A percentile compares a stretch with the other conserved stretches of the same genome.
Evolutionary conservation across 2,888 invertebrate genomes (phyloP).

Genomic region (Agriopis leucophaearia): DNA sequence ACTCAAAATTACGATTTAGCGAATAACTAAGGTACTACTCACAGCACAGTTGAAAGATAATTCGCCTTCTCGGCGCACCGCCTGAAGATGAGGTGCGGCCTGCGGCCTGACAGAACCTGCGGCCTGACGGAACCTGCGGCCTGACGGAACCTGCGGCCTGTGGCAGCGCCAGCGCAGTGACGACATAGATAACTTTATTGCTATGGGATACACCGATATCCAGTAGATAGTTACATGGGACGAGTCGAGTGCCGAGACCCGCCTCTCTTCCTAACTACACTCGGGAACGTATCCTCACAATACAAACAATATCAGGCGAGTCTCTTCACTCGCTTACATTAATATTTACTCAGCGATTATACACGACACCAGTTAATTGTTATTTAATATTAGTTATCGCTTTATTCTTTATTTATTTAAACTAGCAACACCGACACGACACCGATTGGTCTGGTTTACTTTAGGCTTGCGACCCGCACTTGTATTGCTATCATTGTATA

Average conservation of each 20-base stretch:
- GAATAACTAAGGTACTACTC: constrained; percentile 37
- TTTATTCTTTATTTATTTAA: constrained; percentile 58
- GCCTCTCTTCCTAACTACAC: constrained; percentile 11
- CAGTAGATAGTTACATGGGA: constrained; percentile 49
- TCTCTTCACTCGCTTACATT: constrained; percentile 49
- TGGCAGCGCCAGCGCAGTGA: constrained; percentile 26
- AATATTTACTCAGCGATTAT: constrained; percentile 59
- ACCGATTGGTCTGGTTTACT: constrained; percentile 79
- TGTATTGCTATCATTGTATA: constrained; percentile 74
- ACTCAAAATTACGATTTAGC: constrained; percentile 28
- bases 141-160: not conserved
- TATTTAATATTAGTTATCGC: constrained; percentile 64
- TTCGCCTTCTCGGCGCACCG: constrained; percentile 23
- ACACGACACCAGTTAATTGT: constrained; percentile 60
- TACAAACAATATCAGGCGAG: constrained; percentile 35
- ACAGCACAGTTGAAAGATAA: constrained; percentile 39
- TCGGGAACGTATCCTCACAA: constrained; percentile 13
- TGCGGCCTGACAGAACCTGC: not conserved
- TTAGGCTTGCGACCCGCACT: constrained; percentile 66
- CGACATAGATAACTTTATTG: constrained; percentile 59
- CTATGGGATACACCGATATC: constrained; percentile 68
- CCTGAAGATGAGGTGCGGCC: constrained; percentile 6
- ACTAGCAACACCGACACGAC: constrained; percentile 81
- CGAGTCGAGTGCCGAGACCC: constrained; percentile 40
- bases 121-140: not conserved